Conservation (phyloP, 2,888 invertebrate species). For the Mantis religiosa region DNA sequence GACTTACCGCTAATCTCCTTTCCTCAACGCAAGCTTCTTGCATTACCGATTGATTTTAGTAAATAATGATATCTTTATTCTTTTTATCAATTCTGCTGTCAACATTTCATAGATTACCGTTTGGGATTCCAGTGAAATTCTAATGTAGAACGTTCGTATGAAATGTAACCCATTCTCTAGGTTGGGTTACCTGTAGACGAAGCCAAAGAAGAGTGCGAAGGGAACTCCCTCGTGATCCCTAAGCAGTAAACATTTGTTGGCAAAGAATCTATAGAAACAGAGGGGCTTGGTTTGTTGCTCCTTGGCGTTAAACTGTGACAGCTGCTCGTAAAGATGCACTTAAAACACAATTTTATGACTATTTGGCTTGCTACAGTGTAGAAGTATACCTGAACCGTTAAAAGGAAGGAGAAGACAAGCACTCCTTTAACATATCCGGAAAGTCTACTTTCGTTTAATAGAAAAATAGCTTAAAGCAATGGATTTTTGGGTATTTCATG, state of each 20-base stretch:
- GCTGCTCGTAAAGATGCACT: not conserved
- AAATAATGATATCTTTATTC: too few species aligned
- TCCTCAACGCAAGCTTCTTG: too few species aligned
- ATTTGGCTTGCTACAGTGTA: not conserved
- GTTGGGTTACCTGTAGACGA: too few species aligned
- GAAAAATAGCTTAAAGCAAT: not conserved
- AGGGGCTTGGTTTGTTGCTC: not conserved
- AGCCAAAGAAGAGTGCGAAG: too few species aligned
- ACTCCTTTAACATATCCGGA: not conserved
- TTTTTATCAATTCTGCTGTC: too few species aligned
- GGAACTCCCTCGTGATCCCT: too few species aligned
- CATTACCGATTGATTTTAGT: too few species aligned
- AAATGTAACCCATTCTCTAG: too few species aligned
- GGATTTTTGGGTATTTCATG: not conserved
- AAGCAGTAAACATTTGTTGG: not conserved
- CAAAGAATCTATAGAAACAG: not conserved
- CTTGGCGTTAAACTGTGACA: not conserved
- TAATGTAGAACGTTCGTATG: too few species aligned
- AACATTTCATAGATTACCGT: too few species aligned
- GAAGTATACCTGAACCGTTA: not conserved
- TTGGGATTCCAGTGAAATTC: too few species aligned
- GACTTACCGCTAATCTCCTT: too few species aligned
- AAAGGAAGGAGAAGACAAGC: not conserved
- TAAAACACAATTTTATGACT: not conserved
- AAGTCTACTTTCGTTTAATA: not conserved